A percentile compares a stretch with the other conserved stretches of the same genome.
These are phyloP conservation scores for Drosophila ambigua DNA, from an alignment of 1,140 invertebrate species.

Conservation along the genomic window DNA sequence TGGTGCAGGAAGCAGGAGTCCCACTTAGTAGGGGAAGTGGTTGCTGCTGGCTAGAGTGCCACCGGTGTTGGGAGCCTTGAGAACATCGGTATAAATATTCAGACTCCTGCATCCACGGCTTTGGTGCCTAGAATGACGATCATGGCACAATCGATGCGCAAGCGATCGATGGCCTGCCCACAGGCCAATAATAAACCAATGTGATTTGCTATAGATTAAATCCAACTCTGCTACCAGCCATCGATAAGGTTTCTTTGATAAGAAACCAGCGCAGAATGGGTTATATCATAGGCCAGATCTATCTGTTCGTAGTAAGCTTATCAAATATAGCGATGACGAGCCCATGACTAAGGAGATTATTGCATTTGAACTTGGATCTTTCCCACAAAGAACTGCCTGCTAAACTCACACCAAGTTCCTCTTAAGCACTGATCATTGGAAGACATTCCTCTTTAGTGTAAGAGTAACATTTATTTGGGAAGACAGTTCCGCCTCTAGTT, in stretches of 20 bases:
- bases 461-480: not conserved
- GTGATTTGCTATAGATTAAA: conserved; percentile 35
- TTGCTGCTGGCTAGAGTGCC: conserved; percentile 71
- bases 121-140: conserved; percentile 26
- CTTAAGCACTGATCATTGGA: too few relatives aligned
- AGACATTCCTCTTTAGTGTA: not conserved
- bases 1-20: conserved; percentile 12
- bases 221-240: conserved; percentile 16
- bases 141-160: conserved; percentile 29
- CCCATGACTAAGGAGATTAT: conserved; percentile 9
- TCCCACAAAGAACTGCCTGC: too few relatives aligned
- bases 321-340: conserved; percentile 6
- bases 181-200: conserved; percentile 13
- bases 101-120: conserved; percentile 43
- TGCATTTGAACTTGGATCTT: not conserved
- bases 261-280: conserved; percentile 2
- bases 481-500: conserved; percentile 28
- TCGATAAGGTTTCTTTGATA: conserved; percentile 15
- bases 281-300: conserved; percentile 20
- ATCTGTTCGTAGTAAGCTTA: conserved; percentile 15
- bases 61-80: conserved; percentile 44
- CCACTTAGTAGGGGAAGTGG: conserved; percentile 85
- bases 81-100: conserved; percentile 24
- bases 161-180: conserved; percentile 31
- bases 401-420: too few relatives aligned